Base-by-base conservation (phyloP, 2,113 vertebrate genomes). In the Xenopus borealis region DNA sequence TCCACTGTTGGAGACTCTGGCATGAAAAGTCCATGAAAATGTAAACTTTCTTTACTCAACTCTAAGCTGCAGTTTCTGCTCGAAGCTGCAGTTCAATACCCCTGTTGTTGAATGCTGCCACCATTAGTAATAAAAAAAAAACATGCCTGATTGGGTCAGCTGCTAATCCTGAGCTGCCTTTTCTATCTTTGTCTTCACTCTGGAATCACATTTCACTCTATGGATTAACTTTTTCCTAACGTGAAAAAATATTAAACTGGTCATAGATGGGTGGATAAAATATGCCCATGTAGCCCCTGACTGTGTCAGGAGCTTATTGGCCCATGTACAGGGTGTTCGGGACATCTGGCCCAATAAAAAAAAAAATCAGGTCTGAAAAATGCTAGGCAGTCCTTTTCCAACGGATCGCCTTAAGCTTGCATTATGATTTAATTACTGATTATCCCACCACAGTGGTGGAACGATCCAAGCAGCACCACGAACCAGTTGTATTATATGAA, bases 81-180 rank as follows among this genome's bases (percentile, higher is more conserved):
- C n/a, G n/a, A n/a, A 27, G 13, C 17, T n/a, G 12, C 7, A 17
- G 30, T 3, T 30, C 18, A 63, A 9, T 12, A 6, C 17, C 33
- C 23, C n/a, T 23, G 65, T 5, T 50, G 45, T 23, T 19, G 65
- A 50, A 67, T 4, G 44, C 12, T 69, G 73, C 73, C 66, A 17
- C 23, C 11, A 12, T 12, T 27, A 20, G 20, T 76, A n/a, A n/a
- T 63, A 69, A 40, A 57, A 61, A 47, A 75, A 69, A 76, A 66
- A 69, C 19, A 45, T 40, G 65, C 57, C 16, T 16, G 58, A 23
- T 30, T 20, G 46, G 47, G 6, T 12, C 11, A 11, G 20, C n/a
- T 27, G 63, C 12, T 53, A 20, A 67, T 23, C 18, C 46, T 52
- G 65, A 67, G 45, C 12, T 23, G 58, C 20, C 11, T 69, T 76